These are phyloP conservation scores for Prosapia bicincta DNA, from an alignment of 2,888 invertebrate species.

Conservation along the genomic window DNA sequence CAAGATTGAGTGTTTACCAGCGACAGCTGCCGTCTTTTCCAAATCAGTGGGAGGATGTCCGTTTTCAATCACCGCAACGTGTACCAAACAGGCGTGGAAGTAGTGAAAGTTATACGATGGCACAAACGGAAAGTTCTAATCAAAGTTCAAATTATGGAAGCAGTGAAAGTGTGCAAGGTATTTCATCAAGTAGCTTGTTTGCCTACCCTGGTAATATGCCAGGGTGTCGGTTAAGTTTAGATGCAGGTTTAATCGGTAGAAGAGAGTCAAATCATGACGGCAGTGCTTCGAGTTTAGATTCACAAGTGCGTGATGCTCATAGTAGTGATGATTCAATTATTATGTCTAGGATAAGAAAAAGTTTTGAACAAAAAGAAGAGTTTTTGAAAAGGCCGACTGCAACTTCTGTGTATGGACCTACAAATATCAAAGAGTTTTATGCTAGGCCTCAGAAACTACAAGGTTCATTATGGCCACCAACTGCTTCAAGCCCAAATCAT, in stretches of 20 bases:
- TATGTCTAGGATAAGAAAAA: conserved; percentile 62
- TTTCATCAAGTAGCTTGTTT: conserved; percentile 16
- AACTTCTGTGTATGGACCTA: conserved; percentile 46
- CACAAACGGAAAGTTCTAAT: neutral
- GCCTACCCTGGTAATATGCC: conserved; percentile 34
- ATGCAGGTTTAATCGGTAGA: conserved; percentile 42
- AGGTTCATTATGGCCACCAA: conserved; percentile 64
- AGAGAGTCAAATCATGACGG: conserved; percentile 58
- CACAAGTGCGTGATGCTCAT: conserved; percentile 47
- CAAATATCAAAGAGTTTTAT: conserved; percentile 60
- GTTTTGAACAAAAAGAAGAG: conserved; percentile 86
- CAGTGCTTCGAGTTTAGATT: conserved; percentile 62
- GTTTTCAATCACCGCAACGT: conserved; percentile 6
- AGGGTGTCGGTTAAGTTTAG: conserved; percentile 49
- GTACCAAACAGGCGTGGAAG: neutral
- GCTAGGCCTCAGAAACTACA: conserved; percentile 74
- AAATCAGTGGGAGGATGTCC: conserved; percentile 3
- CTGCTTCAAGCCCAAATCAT: conserved; percentile 27
- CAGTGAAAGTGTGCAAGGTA: conserved; percentile 25
- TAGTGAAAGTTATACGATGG: conserved; percentile 4
- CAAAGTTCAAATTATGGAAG: conserved; percentile 8
- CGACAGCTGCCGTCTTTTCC: neutral
- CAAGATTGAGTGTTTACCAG: conserved; percentile 5
- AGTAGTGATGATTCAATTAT: conserved; percentile 62
- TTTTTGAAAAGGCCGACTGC: conserved; percentile 72